phyloP scores from a whole-genome alignment of 23 tunicate species.

The Halocynthia aurantium region DNA sequence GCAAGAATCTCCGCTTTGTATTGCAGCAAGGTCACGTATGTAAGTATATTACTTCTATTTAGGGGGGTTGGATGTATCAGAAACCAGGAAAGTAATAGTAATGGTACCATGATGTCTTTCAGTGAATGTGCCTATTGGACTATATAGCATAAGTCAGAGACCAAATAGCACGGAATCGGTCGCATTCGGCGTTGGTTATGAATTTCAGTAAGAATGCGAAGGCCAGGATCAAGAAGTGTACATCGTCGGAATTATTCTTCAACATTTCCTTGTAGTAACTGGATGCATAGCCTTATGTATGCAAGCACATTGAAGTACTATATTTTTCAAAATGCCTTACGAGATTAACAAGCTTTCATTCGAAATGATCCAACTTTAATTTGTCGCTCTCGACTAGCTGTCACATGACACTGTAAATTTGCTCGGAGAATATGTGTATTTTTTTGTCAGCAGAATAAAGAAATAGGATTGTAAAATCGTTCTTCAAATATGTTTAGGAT shows the following conservation, averaged over 20 bases:
- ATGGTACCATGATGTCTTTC: slow-evolving; percentile 2
- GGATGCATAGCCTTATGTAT: too few species aligned
- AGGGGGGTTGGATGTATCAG: neutral
- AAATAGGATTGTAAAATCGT: too few species aligned
- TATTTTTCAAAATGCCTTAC: too few species aligned
- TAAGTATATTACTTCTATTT: slow-evolving; percentile 10
- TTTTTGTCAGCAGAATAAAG: too few species aligned
- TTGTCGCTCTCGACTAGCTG: too few species aligned
- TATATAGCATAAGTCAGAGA: slow-evolving; percentile 41
- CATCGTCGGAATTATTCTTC: neutral
- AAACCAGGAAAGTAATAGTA: neutral
- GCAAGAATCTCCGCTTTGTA: slow-evolving; percentile 22
- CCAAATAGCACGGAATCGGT: slow-evolving; percentile 41
- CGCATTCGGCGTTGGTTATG: slow-evolving; percentile 50
- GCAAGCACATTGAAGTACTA: too few species aligned
- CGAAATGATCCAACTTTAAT: too few species aligned
- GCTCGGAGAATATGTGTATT: too few species aligned
- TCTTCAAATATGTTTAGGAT: neutral
- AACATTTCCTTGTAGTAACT: neutral
- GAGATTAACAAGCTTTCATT: too few species aligned
- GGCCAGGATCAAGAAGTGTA: neutral
- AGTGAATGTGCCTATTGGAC: slow-evolving; percentile 53
- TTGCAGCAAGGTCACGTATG: slow-evolving; percentile 45
- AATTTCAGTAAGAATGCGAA: slow-evolving; percentile 6
- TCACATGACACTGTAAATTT: too few species aligned